Evolutionary conservation across 1,140 invertebrate genomes (phyloP), one percentile per base, ranked within the genome.

Genomic region (Nylanderia fulva): DNA sequence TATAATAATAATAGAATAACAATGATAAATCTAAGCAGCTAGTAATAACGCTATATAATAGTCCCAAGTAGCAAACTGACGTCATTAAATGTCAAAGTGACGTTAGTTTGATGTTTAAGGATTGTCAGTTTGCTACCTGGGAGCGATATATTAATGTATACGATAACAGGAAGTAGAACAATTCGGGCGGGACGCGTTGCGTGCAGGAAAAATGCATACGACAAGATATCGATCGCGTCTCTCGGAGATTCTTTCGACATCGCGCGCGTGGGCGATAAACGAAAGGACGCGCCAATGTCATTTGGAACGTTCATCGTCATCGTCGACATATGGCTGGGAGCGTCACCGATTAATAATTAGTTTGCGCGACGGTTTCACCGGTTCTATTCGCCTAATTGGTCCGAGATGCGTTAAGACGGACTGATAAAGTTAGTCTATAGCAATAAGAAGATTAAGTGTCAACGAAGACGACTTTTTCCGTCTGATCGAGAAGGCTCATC

Each of bases 141-240:
- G n/a, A n/a, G n/a, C n/a, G 64, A 18, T 69, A 48, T 48, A 71
- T 60, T 85, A 80, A 63, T 71, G 56, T 82, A 52, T 33, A 85
- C 48, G 9, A 68, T 82, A 60, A 82, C 84, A 63, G 48, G 64
- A 71, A 72, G n/a, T 83, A 52, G 18, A 66, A 60, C 36, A 66
- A 84, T 52, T 76, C 21, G 21, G 42, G 29, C 29, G 60, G 8
- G 29, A 66, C 75, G 29, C 75, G 29, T 66, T 48, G 74, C 39
- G 13, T 18, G 29, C 61, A 9, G 21, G 21, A 18, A 42, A 79
- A 79, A 79, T 79, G 76, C 76, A 68, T 79, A 68, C 33, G 5
- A 29, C 21, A 75, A 63, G 5, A 15, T 24, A 68, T 13, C 4
- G 6, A 27, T 79, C 61, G 45, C 13, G 42, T 39, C 76, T 29